phyloP scores from a whole-genome alignment of 1,140 invertebrate species.

The Berghia stephanieae region DNA sequence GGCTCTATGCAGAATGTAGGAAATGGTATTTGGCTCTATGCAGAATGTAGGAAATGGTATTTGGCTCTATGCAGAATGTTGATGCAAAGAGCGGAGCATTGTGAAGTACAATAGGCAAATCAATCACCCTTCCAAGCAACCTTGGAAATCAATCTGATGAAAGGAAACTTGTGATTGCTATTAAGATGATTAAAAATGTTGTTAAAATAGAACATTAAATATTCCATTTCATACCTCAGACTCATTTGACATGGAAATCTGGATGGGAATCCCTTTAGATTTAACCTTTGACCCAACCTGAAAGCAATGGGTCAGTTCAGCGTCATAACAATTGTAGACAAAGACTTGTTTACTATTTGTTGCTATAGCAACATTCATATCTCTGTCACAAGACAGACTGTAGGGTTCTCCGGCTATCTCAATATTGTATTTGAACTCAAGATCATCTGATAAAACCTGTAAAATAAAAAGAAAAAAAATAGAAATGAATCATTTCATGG shows the following conservation, averaged over 20 bases:
- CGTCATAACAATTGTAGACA: conserved; percentile 5
- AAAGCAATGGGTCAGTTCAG: neutral
- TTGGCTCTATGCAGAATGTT: too few relatives aligned
- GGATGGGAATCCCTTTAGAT: conserved; percentile 2
- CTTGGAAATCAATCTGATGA: too few relatives aligned
- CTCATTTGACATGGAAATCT: conserved; percentile 15
- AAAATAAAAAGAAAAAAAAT: neutral
- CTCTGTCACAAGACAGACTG: conserved; percentile 20
- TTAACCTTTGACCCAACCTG: conserved; percentile 9
- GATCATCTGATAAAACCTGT: conserved; percentile 31
- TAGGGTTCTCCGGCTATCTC: conserved; percentile 10
- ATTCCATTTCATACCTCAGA: conserved; percentile 20
- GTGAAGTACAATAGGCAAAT: too few relatives aligned
- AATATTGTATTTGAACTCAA: conserved; percentile 11
- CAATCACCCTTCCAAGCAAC: too few relatives aligned
- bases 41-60: too few relatives aligned
- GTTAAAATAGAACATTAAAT: too few relatives aligned
- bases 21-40: too few relatives aligned
- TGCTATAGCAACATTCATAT: conserved; percentile 16
- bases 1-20: too few relatives aligned
- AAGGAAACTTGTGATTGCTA: too few relatives aligned
- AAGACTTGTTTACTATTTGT: neutral
- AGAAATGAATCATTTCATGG: neutral
- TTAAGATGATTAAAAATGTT: too few relatives aligned
- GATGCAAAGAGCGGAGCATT: too few relatives aligned